Evolutionary conservation across 2,113 vertebrate species (phyloP).

Genomic region (Nettapus auritus): DNA sequence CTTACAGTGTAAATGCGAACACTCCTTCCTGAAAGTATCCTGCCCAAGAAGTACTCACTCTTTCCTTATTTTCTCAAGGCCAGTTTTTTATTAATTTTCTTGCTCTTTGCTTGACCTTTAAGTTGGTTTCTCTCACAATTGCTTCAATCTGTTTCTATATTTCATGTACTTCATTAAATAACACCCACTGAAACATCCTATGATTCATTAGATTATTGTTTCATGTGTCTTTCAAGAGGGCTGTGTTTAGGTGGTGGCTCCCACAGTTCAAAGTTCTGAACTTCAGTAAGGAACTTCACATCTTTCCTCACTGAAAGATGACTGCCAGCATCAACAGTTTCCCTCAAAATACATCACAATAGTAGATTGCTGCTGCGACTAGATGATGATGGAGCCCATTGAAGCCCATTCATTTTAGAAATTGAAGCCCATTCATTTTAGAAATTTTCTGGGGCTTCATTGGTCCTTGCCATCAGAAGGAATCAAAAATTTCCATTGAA

Average conservation of each 20-base stretch:
- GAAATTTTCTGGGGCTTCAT: neutral
- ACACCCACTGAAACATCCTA: constrained; percentile 40
- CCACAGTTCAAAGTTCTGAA: neutral
- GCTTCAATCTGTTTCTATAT: constrained; percentile 46
- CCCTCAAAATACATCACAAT: neutral
- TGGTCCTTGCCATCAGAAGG: neutral
- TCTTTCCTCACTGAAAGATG: neutral
- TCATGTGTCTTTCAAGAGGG: neutral
- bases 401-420: neutral
- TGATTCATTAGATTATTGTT: constrained; percentile 43
- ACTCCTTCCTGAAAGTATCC: neutral
- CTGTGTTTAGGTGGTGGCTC: neutral
- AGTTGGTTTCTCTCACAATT: neutral
- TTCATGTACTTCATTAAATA: constrained; percentile 6
- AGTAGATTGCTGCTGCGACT: neutral
- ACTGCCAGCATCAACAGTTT: neutral
- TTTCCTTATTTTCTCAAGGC: neutral
- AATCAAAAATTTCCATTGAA: neutral
- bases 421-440: neutral
- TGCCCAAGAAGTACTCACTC: neutral
- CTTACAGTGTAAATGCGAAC: neutral
- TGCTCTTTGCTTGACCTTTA: constrained; percentile 31
- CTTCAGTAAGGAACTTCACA: neutral
- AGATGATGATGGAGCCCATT: neutral
- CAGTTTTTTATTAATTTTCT: neutral